phyloP scores from a whole-genome alignment of 2,888 invertebrate species.

The Caenorhabditis japonica region DNA sequence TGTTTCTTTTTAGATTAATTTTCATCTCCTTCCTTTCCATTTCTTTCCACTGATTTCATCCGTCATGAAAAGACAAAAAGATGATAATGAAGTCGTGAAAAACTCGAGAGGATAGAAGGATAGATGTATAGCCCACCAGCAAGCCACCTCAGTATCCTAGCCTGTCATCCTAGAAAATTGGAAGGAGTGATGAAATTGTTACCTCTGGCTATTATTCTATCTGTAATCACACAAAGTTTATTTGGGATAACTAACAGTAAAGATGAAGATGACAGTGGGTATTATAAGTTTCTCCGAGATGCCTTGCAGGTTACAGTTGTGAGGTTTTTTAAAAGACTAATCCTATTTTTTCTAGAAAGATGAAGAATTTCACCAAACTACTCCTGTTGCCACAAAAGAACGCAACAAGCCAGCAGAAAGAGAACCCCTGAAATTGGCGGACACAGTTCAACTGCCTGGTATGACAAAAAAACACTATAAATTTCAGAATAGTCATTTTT shows the following conservation, averaged over 20 bases:
- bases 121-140: no score
- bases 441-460: constrained; percentile 49
- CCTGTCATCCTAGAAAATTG: no score
- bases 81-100: no score
- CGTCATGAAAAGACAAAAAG: no score
- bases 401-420: constrained; percentile 12
- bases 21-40: background rate
- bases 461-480: background rate
- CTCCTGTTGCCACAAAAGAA: constrained; percentile 14
- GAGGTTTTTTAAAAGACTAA: background rate
- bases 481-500: no score
- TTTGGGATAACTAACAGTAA: constrained; percentile 5
- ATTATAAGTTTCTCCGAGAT: constrained; percentile 40
- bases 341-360: constrained; percentile 28
- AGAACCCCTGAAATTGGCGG: constrained; percentile 34
- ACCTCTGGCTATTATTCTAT: constrained; percentile 10
- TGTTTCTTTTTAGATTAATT: background rate
- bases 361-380: constrained; percentile 35
- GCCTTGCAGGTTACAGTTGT: constrained; percentile 30
- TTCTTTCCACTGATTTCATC: no score
- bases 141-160: no score
- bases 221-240: background rate
- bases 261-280: constrained; percentile 32
- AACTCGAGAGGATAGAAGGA: no score
- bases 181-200: no score